Percentiles rank a stretch among this genome's conserved stretches.
Evolutionary conservation across 1,140 invertebrate species (phyloP).

Genomic region (Megalonaias nervosa): DNA sequence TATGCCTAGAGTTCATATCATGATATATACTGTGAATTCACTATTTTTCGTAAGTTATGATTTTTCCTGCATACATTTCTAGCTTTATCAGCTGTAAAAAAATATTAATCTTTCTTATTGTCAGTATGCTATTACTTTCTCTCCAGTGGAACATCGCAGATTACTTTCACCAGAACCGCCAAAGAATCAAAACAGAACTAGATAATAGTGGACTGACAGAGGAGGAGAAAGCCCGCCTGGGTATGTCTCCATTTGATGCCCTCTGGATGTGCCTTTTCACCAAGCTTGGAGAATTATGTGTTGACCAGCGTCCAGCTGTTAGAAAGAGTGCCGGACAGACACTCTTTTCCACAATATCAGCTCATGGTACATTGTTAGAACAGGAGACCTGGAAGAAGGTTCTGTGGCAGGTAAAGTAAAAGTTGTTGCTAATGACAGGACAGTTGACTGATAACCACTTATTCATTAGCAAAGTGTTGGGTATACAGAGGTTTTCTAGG

Average conservation of each 20-base stretch:
- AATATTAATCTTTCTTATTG: no score
- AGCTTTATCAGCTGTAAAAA: no score
- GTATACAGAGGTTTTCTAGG: no score
- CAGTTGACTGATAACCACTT: no score
- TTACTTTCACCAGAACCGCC: slow-evolving; percentile 96
- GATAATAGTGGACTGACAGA: slow-evolving; percentile 34
- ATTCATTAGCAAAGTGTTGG: no score
- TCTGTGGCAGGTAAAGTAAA: slow-evolving; percentile 66
- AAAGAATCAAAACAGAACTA: slow-evolving; percentile 78
- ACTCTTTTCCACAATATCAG: slow-evolving; percentile 96
- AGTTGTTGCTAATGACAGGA: no score
- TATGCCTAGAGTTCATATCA: no score
- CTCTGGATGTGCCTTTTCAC: slow-evolving; percentile 97
- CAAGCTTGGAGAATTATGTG: slow-evolving; percentile 92
- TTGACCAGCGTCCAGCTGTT: slow-evolving; percentile 94
- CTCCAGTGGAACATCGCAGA: slow-evolving; percentile 97
- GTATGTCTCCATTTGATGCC: slow-evolving; percentile 87
- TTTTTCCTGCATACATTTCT: no score
- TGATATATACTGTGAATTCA: no score
- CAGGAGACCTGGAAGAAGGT: slow-evolving; percentile 85
- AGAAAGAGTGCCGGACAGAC: slow-evolving; percentile 99
- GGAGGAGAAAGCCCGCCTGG: slow-evolving; percentile 27
- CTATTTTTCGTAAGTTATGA: no score
- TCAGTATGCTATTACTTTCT: slow-evolving; percentile 37
- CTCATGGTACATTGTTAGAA: slow-evolving; percentile 91